Percentiles rank a stretch among this genome's conserved stretches.
These are phyloP conservation scores for Melanotaenia pygmaea DNA, from an alignment of 2,797 vertebrate genomes.

Conservation along the genomic window DNA sequence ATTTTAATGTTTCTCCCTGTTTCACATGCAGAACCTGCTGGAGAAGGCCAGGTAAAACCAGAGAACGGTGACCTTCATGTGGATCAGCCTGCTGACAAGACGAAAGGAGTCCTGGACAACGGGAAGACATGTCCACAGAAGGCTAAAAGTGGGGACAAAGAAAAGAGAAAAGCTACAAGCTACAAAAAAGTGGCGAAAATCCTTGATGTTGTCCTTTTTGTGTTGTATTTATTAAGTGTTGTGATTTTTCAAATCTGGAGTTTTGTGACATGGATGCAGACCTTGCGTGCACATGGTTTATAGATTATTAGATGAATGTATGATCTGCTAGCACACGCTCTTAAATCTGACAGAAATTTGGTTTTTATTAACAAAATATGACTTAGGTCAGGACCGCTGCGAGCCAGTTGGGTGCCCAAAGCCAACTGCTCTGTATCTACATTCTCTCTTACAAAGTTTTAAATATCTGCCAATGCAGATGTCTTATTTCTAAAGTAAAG, in stretches of 20 bases:
- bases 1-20: background rate
- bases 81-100: accelerated
- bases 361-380: too few relatives aligned
- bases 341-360: too few relatives aligned
- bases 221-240: constrained; percentile 24
- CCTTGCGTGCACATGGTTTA: background rate
- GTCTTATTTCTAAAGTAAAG: too few relatives aligned
- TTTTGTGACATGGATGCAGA: background rate
- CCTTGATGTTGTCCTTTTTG: constrained; percentile 44
- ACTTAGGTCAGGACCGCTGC: too few relatives aligned
- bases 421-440: too few relatives aligned
- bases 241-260: background rate
- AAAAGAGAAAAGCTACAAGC: background rate
- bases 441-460: too few relatives aligned
- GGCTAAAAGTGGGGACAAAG: background rate
- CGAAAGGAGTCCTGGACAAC: constrained; percentile 61
- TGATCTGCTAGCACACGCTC: too few relatives aligned
- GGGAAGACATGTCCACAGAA: constrained; percentile 43
- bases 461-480: too few relatives aligned
- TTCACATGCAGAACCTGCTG: constrained; percentile 25
- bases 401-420: too few relatives aligned
- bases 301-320: too few relatives aligned
- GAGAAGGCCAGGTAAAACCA: background rate
- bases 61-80: background rate
- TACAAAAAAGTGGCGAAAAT: constrained; percentile 35